Conservation (phyloP, 2,113 vertebrate genomes). For the Eonycteris spelaea region DNA sequence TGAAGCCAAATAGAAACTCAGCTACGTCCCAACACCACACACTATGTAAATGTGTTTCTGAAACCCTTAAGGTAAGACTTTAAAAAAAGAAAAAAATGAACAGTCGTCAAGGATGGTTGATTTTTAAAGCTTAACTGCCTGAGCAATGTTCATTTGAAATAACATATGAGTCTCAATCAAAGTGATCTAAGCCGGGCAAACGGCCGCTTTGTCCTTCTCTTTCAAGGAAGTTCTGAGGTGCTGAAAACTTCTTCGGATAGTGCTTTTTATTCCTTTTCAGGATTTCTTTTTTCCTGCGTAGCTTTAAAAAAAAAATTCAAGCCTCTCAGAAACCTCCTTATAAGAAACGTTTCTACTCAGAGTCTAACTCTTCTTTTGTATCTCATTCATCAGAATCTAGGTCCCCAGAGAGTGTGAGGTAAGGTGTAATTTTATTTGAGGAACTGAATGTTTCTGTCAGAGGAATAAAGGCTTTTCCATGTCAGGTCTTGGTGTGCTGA, state of each 20-base stretch:
- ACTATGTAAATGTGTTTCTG: conserved; percentile 55
- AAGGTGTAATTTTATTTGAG: background rate
- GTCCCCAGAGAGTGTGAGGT: background rate
- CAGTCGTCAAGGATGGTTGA: conserved; percentile 76
- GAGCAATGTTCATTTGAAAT: conserved; percentile 64
- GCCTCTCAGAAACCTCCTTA: background rate
- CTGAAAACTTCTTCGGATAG: conserved; percentile 34
- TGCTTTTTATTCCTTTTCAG: conserved; percentile 8
- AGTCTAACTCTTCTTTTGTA: background rate
- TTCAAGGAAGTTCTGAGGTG: conserved; percentile 53
- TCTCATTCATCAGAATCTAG: background rate
- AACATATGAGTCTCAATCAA: conserved; percentile 74
- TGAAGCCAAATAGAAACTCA: background rate
- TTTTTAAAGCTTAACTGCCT: conserved; percentile 76
- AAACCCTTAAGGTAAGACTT: conserved; percentile 73
- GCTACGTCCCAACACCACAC: background rate
- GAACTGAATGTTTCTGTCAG: background rate
- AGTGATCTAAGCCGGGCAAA: conserved; percentile 72
- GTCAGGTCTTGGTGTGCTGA: background rate
- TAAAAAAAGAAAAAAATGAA: conserved; percentile 59
- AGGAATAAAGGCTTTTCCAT: background rate
- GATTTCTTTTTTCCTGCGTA: background rate
- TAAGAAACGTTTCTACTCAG: background rate
- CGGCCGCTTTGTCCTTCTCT: conserved; percentile 69
- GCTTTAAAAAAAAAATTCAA: background rate